Conservation (phyloP, 2,113 vertebrate species). For the Hyperopisus bebe region DNA sequence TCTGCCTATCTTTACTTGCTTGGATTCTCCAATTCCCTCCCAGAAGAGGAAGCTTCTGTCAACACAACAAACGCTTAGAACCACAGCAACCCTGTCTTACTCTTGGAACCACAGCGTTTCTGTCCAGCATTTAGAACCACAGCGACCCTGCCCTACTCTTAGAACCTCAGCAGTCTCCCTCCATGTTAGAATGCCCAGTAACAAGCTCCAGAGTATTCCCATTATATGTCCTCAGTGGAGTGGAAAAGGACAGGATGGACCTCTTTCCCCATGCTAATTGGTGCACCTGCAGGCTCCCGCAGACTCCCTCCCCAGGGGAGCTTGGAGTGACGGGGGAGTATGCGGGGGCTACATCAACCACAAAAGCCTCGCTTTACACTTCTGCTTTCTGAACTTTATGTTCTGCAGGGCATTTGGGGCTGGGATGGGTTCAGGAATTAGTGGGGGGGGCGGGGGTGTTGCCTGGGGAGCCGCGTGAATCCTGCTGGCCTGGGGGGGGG, state of each 20-base stretch:
- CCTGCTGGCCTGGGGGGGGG: neutral
- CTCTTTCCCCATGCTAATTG: slow-evolving; percentile 20
- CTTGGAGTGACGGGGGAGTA: neutral
- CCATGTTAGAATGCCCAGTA: neutral
- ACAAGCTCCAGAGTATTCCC: neutral
- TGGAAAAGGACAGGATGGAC: neutral
- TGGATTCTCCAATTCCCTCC: neutral
- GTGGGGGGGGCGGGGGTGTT: neutral
- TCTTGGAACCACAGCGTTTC: neutral
- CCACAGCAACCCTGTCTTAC: neutral
- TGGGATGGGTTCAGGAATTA: neutral
- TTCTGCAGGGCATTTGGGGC: neutral
- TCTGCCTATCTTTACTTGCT: neutral
- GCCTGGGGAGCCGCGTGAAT: neutral
- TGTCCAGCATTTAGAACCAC: neutral
- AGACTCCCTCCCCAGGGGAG: neutral
- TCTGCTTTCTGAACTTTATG: neutral
- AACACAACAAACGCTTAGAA: neutral
- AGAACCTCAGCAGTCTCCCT: neutral
- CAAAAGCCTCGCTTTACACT: neutral
- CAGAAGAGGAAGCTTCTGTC: neutral
- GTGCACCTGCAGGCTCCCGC: slow-evolving; percentile 5
- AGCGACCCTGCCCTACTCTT: neutral
- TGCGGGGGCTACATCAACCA: neutral
- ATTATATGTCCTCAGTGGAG: neutral